Evolutionary conservation across 2,797 vertebrate species (phyloP), one percentile per base, ranked within the genome.

Genomic region (Lagocephalus sceleratus): DNA sequence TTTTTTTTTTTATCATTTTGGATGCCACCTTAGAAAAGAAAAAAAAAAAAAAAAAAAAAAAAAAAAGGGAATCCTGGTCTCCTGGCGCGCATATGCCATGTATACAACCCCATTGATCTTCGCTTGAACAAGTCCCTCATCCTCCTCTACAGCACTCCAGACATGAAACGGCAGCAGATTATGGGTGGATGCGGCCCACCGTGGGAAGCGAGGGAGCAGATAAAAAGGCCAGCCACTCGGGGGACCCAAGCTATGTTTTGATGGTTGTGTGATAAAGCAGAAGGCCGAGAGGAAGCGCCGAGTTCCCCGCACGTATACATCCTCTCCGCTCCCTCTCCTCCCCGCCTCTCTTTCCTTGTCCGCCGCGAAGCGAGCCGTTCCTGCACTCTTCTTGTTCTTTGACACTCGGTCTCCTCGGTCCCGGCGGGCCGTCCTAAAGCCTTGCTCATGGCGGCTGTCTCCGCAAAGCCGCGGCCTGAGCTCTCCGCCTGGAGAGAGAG

Each of bases 111-210:
- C 82, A 87, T 81, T 86, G 86, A 86, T 86, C 84, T 87, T 79
- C 78, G 68, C 77, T 86, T 84, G 79, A 79, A 79, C 81, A 79
- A 81, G 85, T 88, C 86, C 83, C 83, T 87, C 74, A 82, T 85
- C 84, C 79, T 86, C 77, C 76, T 78, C 70, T 71, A 57, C 75
- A 68, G 75, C 59, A 43, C 75, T 76, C 41, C 75, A 76, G 78
- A 88, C 81, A 85, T 88, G 86, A 88, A 87, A 86, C 79, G 3
- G 82, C 75, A 78, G 85, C 78, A 88, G 85, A 86, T 86, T 88
- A 86, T 82, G 84, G 79, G 81, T 82, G 73, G 76, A 88, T 81
- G 83, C 78, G 62, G 81, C 75, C 78, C 68, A 70, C 85, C 76
- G 81, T 87, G 84, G 82, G 86, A 86, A 86, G 79, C 79, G 40